Conservation (phyloP, 2,888 invertebrate species). For the Chymomyza procnemis region DNA sequence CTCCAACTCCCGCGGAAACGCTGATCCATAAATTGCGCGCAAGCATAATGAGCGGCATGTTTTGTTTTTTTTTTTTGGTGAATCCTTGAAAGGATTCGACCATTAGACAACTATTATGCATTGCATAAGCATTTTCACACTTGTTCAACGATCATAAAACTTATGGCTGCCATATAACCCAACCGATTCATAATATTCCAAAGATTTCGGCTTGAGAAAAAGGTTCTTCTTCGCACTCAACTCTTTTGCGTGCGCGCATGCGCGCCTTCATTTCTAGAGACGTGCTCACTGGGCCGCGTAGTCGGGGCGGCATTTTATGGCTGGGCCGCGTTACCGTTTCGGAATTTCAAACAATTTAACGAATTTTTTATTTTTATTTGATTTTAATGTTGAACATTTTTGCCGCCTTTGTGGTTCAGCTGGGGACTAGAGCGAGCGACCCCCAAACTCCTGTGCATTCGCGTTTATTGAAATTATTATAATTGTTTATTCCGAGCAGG, state of each 20-base stretch:
- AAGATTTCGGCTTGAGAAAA: constrained; percentile 18
- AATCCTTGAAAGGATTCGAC: not conserved
- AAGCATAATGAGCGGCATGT: not conserved
- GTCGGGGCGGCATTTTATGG: constrained; percentile 44
- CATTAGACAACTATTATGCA: constrained; percentile 27
- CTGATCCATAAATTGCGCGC: constrained; percentile 29
- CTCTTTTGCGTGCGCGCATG: constrained; percentile 18
- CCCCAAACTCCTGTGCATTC: not conserved
- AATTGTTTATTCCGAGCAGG: constrained; percentile 48
- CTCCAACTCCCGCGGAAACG: constrained; percentile 6
- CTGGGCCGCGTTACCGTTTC: constrained; percentile 32
- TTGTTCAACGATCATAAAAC: constrained; percentile 45
- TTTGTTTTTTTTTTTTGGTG: too few species aligned
- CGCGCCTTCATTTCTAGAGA: constrained; percentile 38
- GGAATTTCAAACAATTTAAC: constrained; percentile 54
- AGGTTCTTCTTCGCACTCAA: not conserved
- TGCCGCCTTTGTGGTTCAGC: constrained; percentile 51
- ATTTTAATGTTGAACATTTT: constrained; percentile 66
- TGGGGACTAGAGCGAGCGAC: not conserved
- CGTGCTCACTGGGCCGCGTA: constrained; percentile 28
- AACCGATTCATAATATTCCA: too few species aligned
- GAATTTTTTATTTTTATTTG: constrained; percentile 52
- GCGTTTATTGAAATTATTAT: too few species aligned
- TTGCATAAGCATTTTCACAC: constrained; percentile 52
- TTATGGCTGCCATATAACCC: constrained; percentile 46